Base-by-base conservation (phyloP, 2,113 vertebrate genomes). In the Columba livia region DNA sequence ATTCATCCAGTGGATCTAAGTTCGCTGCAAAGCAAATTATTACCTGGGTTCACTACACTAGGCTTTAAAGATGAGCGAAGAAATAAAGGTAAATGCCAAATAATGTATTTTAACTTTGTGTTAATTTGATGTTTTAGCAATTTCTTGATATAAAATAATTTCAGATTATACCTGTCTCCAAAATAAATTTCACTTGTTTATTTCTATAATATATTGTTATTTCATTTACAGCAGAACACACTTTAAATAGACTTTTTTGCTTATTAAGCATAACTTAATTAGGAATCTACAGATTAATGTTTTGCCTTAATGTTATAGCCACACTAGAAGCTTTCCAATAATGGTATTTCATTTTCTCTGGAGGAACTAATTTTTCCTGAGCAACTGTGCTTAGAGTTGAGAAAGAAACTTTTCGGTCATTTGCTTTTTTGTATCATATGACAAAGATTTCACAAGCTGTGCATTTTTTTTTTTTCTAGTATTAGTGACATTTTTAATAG, bases 31-130 rank as follows among this genome's bases (percentile, higher is more conserved):
- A 99, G 99, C 96, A 99, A 99, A 89, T 98, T 99, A 82, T 96
- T 99, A 32, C 99, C 99, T 31, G 99, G 99, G 85, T 98, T 99
- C 89, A 99, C 99, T 36, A 98, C 99, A 0, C 77, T 99, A 79
- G 99, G 99, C 57, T 99, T 99, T 94, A 99, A 99, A 98, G 99
- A 99, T 66, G 99, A 99, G 94, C 97, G 99, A 53, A 98, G 99
- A 95, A 98, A 98, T 96, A 99, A 99, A 98, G 99, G 99, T 99
- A 96, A 92, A 58, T 66, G 44, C 34, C 23, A 69, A 47, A 74
- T 15, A 26, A 11, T 2, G 1, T 78, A 5, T 64, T 85, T 66
- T 70, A 70, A 77, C 47, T 88, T 77, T 10, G 12, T 60, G 10
- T 54, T 84, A 57, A 42, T 47, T 80, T 74, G 36, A 10, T 38